Conservation (phyloP, 2,797 vertebrate genomes). For the Phylloscopus collybita region DNA sequence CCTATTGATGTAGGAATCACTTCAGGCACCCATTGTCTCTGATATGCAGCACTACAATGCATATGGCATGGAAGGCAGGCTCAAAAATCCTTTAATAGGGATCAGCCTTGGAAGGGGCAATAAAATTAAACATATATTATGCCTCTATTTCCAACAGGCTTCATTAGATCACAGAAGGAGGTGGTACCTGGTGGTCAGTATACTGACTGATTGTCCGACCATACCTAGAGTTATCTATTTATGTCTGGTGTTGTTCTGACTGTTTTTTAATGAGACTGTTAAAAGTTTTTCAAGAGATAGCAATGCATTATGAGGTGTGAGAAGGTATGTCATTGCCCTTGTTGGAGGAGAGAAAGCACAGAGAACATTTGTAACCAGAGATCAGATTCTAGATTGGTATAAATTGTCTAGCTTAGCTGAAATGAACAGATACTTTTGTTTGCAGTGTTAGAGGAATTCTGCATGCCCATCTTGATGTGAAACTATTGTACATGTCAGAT, state of each 20-base stretch:
- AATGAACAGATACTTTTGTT: not conserved
- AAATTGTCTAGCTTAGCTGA: not conserved
- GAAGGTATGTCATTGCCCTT: not conserved
- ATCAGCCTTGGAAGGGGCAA: not conserved
- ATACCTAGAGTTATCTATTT: not conserved
- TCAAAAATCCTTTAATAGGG: not conserved
- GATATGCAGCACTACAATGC: not conserved
- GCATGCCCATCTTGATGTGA: not conserved
- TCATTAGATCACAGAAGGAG: accelerated
- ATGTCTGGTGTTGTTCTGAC: not conserved
- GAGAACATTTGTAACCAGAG: not conserved
- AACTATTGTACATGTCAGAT: not conserved
- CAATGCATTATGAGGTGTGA: not conserved
- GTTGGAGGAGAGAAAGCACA: not conserved
- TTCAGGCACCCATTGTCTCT: not conserved
- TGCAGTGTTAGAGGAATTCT: not conserved
- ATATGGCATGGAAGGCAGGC: not conserved
- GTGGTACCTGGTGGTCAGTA: not conserved
- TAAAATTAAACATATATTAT: not conserved
- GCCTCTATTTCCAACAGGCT: not conserved
- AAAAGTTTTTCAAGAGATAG: not conserved
- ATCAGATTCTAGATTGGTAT: not conserved
- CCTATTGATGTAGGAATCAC: not conserved
- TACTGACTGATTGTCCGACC: not conserved
- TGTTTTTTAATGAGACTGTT: not conserved